These are phyloP conservation scores for Dinomys branickii DNA, from an alignment of 2,113 vertebrate genomes.

Conservation along the genomic window DNA sequence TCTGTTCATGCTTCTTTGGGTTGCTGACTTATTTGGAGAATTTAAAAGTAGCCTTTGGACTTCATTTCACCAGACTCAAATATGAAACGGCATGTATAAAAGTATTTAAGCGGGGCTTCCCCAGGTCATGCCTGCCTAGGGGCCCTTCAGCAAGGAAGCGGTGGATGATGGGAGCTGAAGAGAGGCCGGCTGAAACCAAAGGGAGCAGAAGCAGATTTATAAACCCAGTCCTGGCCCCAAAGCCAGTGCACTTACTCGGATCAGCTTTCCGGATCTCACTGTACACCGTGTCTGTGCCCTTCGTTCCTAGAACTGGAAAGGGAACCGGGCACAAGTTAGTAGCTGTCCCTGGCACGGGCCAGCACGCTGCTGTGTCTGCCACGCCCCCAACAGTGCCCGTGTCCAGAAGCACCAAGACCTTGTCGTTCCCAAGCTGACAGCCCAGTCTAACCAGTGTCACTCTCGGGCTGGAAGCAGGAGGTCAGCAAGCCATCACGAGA, in stretches of 20 bases:
- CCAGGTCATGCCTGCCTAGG: neutral
- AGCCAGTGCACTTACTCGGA: constrained; percentile 83
- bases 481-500: neutral
- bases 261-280: constrained; percentile 89
- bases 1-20: neutral
- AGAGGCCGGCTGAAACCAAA: neutral
- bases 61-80: neutral
- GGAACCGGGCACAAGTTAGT: constrained; percentile 82
- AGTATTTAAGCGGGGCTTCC: neutral
- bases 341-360: neutral
- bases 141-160: neutral
- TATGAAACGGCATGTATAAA: neutral
- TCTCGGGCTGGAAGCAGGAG: neutral
- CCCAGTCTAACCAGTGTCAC: neutral
- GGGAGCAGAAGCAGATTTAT: neutral
- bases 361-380: neutral
- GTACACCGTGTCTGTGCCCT: constrained; percentile 88
- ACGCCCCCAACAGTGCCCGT: neutral
- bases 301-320: constrained; percentile 87
- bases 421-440: neutral
- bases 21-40: neutral
- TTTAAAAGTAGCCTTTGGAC: neutral
- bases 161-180: neutral
- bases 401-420: neutral
- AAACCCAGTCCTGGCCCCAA: no score